Conservation (phyloP, 2,113 vertebrate species). For the Bagarius yarrelli region DNA sequence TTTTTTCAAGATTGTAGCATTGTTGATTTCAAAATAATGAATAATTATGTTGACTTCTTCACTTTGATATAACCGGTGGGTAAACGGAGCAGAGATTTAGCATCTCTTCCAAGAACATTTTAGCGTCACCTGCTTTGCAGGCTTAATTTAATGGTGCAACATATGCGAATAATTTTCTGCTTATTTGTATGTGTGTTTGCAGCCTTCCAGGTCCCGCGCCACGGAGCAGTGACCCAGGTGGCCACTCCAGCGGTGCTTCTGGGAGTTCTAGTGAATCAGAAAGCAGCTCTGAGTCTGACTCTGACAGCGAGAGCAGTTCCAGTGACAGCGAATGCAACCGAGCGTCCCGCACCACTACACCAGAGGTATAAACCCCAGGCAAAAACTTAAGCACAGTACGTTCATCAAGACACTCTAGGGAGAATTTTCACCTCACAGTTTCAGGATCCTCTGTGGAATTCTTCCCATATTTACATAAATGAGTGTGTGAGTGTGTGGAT, state of each 20-base stretch:
- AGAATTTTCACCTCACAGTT: not conserved
- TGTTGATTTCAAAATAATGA: not conserved
- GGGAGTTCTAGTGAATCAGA: constrained; percentile 86
- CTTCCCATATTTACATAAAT: not conserved
- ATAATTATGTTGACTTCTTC: not conserved
- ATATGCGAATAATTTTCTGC: constrained; percentile 16
- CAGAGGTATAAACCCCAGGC: constrained; percentile 77
- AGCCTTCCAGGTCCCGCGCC: constrained; percentile 66
- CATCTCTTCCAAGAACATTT: not conserved
- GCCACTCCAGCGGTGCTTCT: constrained; percentile 83
- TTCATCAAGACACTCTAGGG: not conserved
- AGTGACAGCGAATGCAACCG: constrained; percentile 82
- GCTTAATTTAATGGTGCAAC: not conserved
- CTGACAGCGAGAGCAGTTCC: constrained; percentile 77
- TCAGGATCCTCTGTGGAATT: not conserved
- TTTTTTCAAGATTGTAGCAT: not conserved
- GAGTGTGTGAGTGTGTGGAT: not conserved
- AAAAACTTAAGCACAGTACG: constrained; percentile 2
- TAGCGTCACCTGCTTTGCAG: not conserved
- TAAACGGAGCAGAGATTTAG: not conserved
- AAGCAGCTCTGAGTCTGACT: constrained; percentile 84
- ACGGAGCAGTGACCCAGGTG: constrained; percentile 62
- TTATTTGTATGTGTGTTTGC: constrained; percentile 40
- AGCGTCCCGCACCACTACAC: constrained; percentile 79
- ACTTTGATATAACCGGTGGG: not conserved